phyloP scores from a whole-genome alignment of 2,888 invertebrate species.

The Temnothorax rugatulus region DNA sequence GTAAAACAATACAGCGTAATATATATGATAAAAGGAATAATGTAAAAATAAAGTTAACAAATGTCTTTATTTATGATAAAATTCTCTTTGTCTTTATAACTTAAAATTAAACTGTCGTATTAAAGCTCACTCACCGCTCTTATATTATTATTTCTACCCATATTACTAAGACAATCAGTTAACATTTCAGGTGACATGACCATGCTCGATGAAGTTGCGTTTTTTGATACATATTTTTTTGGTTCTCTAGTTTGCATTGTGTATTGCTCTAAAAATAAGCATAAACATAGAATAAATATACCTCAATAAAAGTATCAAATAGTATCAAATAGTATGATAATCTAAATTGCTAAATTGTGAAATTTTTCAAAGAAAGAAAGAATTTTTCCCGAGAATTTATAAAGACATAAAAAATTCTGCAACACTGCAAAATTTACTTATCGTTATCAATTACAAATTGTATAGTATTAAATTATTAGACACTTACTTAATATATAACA shows the following conservation, averaged over 20 bases:
- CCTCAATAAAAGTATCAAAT: background rate
- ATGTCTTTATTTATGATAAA: background rate
- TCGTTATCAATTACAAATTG: background rate
- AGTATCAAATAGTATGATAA: background rate
- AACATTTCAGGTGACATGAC: slow-evolving; percentile 81
- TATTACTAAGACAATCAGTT: slow-evolving; percentile 78
- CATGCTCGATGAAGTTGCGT: slow-evolving; percentile 61
- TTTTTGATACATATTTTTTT: slow-evolving; percentile 19
- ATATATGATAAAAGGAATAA: background rate
- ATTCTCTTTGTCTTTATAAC: background rate
- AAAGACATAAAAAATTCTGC: background rate
- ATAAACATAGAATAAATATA: background rate
- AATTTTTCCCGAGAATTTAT: background rate
- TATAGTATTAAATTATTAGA: background rate
- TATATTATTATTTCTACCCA: slow-evolving; percentile 74
- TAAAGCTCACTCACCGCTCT: slow-evolving; percentile 81
- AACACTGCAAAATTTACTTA: background rate
- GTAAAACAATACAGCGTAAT: background rate
- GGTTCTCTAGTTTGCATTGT: slow-evolving; percentile 7
- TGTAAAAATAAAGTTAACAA: background rate
- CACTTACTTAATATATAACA: background rate
- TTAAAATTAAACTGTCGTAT: background rate
- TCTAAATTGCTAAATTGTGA: background rate
- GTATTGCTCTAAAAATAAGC: slow-evolving; percentile 26
- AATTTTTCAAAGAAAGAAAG: background rate